phyloP scores from a whole-genome alignment of 2,888 invertebrate genomes.

The Nesidiocoris tenuis region DNA sequence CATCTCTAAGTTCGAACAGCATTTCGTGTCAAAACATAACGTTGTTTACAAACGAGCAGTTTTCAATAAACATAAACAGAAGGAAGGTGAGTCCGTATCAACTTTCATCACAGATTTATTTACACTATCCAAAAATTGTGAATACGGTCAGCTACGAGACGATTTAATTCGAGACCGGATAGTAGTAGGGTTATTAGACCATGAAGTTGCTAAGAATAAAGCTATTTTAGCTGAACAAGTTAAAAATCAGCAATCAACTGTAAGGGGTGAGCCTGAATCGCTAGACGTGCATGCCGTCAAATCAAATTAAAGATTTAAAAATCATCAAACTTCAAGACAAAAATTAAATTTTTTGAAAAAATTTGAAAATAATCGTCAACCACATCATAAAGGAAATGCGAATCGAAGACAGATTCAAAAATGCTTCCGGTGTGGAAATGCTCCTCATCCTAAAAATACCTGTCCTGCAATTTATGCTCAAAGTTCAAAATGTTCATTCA shows the following conservation, averaged over 20 bases:
- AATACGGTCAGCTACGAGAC: neutral
- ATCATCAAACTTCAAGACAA: neutral
- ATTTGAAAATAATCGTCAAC: neutral
- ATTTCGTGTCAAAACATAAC: neutral
- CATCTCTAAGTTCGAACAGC: neutral
- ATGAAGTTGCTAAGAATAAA: neutral
- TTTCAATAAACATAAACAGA: neutral
- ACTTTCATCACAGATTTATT: neutral
- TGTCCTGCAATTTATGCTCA: constrained; percentile 15
- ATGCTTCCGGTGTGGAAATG: neutral
- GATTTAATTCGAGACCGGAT: neutral
- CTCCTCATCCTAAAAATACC: neutral
- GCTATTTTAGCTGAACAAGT: constrained; percentile 24
- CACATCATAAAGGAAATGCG: neutral
- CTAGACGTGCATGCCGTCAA: neutral
- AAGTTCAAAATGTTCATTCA: constrained; percentile 7
- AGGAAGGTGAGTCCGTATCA: neutral
- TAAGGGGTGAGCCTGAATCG: constrained; percentile 2
- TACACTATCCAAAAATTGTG: neutral
- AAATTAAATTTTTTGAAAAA: neutral
- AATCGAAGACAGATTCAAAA: neutral
- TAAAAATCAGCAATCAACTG: constrained; percentile 15
- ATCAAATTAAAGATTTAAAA: neutral
- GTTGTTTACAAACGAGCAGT: neutral
- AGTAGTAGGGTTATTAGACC: neutral